These are phyloP conservation scores for Ophion costatus DNA, from an alignment of 2,888 invertebrate species.

Conservation along the genomic window DNA sequence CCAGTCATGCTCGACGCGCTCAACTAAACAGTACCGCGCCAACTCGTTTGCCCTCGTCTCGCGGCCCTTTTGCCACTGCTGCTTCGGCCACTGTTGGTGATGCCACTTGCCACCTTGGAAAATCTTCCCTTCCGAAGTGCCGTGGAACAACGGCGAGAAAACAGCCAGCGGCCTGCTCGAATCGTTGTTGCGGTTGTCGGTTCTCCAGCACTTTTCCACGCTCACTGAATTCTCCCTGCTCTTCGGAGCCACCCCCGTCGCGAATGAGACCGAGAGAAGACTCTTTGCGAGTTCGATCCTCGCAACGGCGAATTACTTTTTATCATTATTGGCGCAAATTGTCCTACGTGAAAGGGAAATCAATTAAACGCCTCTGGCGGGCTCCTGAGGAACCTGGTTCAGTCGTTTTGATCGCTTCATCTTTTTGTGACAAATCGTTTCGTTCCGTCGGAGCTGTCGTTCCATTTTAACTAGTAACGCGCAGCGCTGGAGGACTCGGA, in stretches of 20 bases:
- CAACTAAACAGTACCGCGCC: slow-evolving; percentile 78
- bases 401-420: neutral
- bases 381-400: neutral
- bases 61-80: slow-evolving; percentile 15
- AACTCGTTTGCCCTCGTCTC: slow-evolving; percentile 72
- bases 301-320: slow-evolving; percentile 28
- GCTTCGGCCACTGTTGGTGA: slow-evolving; percentile 8
- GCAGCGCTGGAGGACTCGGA: neutral
- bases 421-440: slow-evolving; percentile 36
- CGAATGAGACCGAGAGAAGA: neutral
- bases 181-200: slow-evolving; percentile 62
- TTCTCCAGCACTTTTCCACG: slow-evolving; percentile 66
- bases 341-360: slow-evolving; percentile 29
- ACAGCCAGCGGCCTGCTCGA: slow-evolving; percentile 34
- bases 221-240: slow-evolving; percentile 59
- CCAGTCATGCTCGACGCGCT: slow-evolving; percentile 79
- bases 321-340: slow-evolving; percentile 33
- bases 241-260: slow-evolving; percentile 9
- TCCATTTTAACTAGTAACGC: slow-evolving; percentile 2
- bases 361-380: neutral
- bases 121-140: slow-evolving; percentile 35
- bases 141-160: slow-evolving; percentile 49
- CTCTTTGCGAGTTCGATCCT: slow-evolving; percentile 14
- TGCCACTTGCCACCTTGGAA: slow-evolving; percentile 45
- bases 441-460: slow-evolving; percentile 33